Evolutionary conservation across 1,140 invertebrate species (phyloP), one percentile per base, ranked within the genome.

Genomic region (Eubasilissa regina): DNA sequence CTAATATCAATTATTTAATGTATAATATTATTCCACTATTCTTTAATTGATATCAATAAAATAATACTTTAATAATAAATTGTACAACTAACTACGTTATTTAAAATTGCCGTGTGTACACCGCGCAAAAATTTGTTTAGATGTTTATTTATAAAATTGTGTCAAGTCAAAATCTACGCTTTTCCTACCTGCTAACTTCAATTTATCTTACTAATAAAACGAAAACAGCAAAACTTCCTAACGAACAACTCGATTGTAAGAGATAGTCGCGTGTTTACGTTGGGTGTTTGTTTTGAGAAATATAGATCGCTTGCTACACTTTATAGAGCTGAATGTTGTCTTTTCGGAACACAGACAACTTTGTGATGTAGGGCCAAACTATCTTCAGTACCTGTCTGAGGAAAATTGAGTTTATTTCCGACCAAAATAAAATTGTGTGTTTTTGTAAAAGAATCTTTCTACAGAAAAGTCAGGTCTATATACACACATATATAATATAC

Each of bases 181-280:
- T n/a, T n/a, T n/a, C 25, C 25, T 35, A 51, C 48, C 11, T 15
- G 58, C 17, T 21, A 21, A 21, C 58, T 35, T 21, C 58, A 62
- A 62, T 62, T 62, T 70, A 70, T 70, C 45, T 70, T 51, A 19
- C 66, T 70, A 70, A 70, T 70, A 70, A 70, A 70, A 70, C 17
- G 66, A 70, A 53, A 70, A 70, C 66, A 70, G 47, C 64, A 8
- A 51, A 70, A 70, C 15, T 70, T 70, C 19, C 66, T 70, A 48
- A 70, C 66, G 66, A 70, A 70, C 66, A 70, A 70, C 66, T 70
- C 66, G 45, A 70, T 70, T 51, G 66, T 70, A 70, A 48, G 66
- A 70, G 66, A 70, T 70, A 70, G 47, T 70, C 66, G 25, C 48
- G 66, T 70, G 66, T 70, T 70, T 70, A 70, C 66, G 66, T 70